These are phyloP conservation scores for Apotomis turbidana DNA, from an alignment of 2,888 invertebrate genomes.

Conservation along the genomic window DNA sequence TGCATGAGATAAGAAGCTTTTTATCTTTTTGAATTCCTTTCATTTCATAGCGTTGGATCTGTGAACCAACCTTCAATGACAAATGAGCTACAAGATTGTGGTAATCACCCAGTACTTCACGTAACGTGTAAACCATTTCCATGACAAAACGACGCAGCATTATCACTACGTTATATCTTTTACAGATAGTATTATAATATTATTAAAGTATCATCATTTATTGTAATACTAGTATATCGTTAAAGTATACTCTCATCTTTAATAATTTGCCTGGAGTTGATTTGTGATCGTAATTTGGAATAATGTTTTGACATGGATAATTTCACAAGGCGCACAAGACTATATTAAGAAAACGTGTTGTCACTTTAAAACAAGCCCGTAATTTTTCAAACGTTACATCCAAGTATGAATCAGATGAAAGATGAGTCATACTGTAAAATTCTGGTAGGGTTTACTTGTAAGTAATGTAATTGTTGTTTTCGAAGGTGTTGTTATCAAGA, in stretches of 20 bases:
- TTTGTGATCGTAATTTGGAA: conserved; percentile 9
- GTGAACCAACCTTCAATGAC: conserved; percentile 17
- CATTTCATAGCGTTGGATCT: background rate
- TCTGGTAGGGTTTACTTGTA: no score
- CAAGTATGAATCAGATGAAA: background rate
- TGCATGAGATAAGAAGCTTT: conserved; percentile 3
- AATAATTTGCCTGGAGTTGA: background rate
- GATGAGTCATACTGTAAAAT: no score
- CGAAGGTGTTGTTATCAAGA: no score
- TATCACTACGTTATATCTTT: conserved; percentile 35
- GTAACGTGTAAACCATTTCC: conserved; percentile 38
- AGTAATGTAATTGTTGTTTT: no score
- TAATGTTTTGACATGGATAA: conserved; percentile 7
- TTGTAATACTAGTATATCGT: conserved; percentile 4
- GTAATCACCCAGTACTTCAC: conserved; percentile 37
- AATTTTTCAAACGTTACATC: background rate
- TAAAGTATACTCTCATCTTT: background rate
- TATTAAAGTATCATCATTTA: conserved; percentile 22
- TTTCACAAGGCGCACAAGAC: background rate
- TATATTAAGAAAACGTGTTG: background rate
- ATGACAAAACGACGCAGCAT: conserved; percentile 35
- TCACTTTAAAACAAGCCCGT: background rate
- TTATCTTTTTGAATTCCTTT: conserved; percentile 8
- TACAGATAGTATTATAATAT: conserved; percentile 29
- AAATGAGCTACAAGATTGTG: conserved; percentile 41